Conservation (phyloP, 2,888 invertebrate genomes). For the Flexamia atlantica region DNA sequence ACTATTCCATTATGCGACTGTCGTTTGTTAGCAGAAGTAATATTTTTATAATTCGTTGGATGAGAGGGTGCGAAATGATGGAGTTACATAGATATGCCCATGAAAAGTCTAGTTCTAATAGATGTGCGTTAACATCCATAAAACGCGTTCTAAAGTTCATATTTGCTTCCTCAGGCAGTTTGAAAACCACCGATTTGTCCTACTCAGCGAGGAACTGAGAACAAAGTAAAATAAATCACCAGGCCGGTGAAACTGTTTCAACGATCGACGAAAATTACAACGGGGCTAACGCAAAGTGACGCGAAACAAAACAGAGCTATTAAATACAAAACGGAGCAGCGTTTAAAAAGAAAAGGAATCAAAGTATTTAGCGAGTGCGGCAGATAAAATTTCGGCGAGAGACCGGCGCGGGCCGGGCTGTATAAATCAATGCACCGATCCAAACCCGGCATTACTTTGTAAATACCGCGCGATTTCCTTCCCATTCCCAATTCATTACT, state of each 20-base stretch:
- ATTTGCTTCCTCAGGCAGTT: too few relatives aligned
- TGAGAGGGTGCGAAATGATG: too few relatives aligned
- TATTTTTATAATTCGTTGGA: too few relatives aligned
- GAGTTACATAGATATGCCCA: too few relatives aligned
- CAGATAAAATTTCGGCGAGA: constrained; percentile 43
- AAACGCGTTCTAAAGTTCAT: too few relatives aligned
- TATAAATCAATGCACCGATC: constrained; percentile 24
- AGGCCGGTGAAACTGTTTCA: neutral
- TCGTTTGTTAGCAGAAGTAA: too few relatives aligned
- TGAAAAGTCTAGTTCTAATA: too few relatives aligned
- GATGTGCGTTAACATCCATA: too few relatives aligned
- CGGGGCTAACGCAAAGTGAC: neutral
- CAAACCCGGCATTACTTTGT: constrained; percentile 40
- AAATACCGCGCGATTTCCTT: constrained; percentile 45
- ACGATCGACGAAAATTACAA: neutral
- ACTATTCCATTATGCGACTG: too few relatives aligned
- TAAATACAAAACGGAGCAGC: constrained; percentile 5
- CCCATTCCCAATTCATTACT: constrained; percentile 58
- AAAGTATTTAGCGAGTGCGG: constrained; percentile 44
- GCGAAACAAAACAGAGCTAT: constrained; percentile 30
- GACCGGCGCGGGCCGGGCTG: neutral
- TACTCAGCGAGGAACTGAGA: neutral
- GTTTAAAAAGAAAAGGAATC: constrained; percentile 29
- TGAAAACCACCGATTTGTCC: neutral
- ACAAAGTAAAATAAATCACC: neutral